phyloP scores from a whole-genome alignment of 2,888 invertebrate genomes.

The Cactoblastis cactorum region DNA sequence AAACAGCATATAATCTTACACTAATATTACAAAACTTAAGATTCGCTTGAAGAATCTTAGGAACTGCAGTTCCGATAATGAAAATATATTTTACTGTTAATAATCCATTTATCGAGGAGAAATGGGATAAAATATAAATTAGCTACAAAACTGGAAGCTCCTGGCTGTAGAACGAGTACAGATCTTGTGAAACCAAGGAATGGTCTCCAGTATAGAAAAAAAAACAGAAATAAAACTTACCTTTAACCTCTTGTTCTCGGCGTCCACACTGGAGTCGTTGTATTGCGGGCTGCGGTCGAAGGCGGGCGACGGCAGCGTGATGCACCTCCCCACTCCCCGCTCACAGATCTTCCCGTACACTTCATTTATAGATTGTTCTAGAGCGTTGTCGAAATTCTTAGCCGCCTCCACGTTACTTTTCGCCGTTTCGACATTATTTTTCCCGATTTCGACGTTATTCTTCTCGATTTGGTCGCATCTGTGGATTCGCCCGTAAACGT shows the following conservation, averaged over 20 bases:
- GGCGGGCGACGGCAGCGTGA: constrained; percentile 43
- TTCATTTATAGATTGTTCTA: constrained; percentile 20
- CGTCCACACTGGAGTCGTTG: constrained; percentile 66
- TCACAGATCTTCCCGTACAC: constrained; percentile 34
- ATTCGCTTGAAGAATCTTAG: too few species aligned
- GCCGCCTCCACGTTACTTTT: constrained; percentile 29
- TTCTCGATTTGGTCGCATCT: constrained; percentile 32
- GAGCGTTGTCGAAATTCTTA: constrained; percentile 23
- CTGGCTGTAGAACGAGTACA: too few species aligned
- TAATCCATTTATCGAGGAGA: too few species aligned
- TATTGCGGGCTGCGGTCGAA: constrained; percentile 66
- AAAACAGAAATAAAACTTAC: constrained; percentile 42
- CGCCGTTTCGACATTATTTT: constrained; percentile 23
- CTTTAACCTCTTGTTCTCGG: constrained; percentile 60
- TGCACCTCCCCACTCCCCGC: constrained; percentile 27
- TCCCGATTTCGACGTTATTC: constrained; percentile 23
- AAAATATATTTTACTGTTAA: too few species aligned
- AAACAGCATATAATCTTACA: too few species aligned
- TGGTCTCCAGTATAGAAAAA: too few species aligned
- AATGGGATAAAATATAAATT: too few species aligned
- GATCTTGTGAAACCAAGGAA: too few species aligned
- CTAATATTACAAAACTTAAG: too few species aligned
- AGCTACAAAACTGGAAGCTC: too few species aligned
- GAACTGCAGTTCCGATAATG: too few species aligned
- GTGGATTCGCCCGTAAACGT: constrained; percentile 67